Conservation (phyloP, 2,888 invertebrate species). For the Myopa tessellatipennis region DNA sequence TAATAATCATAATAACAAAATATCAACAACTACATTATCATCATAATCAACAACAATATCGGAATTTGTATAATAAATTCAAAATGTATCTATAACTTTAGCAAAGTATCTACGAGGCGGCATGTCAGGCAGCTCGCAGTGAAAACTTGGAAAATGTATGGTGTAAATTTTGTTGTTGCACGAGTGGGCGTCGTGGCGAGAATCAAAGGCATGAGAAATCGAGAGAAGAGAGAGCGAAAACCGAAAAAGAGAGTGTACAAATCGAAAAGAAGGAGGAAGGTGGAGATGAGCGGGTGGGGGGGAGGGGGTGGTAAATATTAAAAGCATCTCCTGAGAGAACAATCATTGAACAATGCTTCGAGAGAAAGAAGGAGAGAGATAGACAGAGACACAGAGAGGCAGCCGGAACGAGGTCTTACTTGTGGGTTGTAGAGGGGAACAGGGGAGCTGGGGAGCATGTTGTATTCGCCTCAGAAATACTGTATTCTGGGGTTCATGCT, state of each 20-base stretch:
- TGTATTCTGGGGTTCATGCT: not conserved
- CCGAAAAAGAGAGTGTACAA: too few relatives aligned
- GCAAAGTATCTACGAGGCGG: slow-evolving; percentile 24
- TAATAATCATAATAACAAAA: too few relatives aligned
- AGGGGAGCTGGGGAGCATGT: not conserved
- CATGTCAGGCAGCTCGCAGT: slow-evolving; percentile 2
- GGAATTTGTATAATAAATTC: slow-evolving; percentile 32
- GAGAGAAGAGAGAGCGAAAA: too few relatives aligned
- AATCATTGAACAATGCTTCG: too few relatives aligned
- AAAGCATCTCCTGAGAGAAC: too few relatives aligned
- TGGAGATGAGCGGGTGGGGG: not conserved
- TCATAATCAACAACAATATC: not conserved
- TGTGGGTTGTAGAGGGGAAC: not conserved
- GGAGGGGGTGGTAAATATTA: not conserved
- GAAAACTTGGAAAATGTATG: slow-evolving; percentile 7
- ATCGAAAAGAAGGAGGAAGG: too few relatives aligned
- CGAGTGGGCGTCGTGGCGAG: slow-evolving; percentile 13
- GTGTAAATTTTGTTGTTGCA: not conserved
- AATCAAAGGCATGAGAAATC: too few relatives aligned
- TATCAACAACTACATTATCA: not conserved
- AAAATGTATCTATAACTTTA: slow-evolving; percentile 34
- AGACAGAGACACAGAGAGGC: too few relatives aligned
- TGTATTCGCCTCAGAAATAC: not conserved
- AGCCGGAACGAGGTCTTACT: too few relatives aligned
- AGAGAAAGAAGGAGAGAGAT: too few relatives aligned